A percentile compares a stretch with the other conserved stretches of the same genome.
phyloP scores from a whole-genome alignment of 2,113 vertebrate species.

The Cyanoliseus patagonus region DNA sequence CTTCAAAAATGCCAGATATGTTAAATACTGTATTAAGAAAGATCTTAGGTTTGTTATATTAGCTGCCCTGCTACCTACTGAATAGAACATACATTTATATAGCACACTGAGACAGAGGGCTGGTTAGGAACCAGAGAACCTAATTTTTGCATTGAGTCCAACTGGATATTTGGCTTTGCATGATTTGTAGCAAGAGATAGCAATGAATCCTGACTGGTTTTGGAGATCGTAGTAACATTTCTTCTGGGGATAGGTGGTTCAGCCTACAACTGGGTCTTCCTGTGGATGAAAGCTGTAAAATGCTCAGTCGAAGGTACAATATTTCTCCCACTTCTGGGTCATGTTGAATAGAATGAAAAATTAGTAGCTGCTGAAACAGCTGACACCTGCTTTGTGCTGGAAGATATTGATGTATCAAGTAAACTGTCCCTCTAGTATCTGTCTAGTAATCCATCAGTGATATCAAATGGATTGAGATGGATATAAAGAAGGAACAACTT shows the following conservation, averaged over 20 bases:
- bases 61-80: not conserved
- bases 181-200: not conserved
- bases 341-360: constrained; percentile 52
- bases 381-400: not conserved
- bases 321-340: constrained; percentile 12
- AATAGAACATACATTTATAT: not conserved
- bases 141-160: not conserved
- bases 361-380: constrained; percentile 25
- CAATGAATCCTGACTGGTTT: not conserved
- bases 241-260: not conserved
- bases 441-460: not conserved
- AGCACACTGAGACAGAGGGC: not conserved
- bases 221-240: not conserved
- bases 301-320: rapidly evolving
- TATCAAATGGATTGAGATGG: not conserved
- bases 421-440: not conserved
- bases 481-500: not conserved
- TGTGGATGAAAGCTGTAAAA: not conserved
- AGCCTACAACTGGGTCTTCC: not conserved
- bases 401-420: not conserved
- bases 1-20: not conserved
- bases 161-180: not conserved
- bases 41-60: not conserved
- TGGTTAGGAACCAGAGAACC: not conserved
- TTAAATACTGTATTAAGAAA: not conserved